Evolutionary conservation across 64 coral and sea anemone genomes (phyloP).

Genomic region (Exaiptasia diaphana): DNA sequence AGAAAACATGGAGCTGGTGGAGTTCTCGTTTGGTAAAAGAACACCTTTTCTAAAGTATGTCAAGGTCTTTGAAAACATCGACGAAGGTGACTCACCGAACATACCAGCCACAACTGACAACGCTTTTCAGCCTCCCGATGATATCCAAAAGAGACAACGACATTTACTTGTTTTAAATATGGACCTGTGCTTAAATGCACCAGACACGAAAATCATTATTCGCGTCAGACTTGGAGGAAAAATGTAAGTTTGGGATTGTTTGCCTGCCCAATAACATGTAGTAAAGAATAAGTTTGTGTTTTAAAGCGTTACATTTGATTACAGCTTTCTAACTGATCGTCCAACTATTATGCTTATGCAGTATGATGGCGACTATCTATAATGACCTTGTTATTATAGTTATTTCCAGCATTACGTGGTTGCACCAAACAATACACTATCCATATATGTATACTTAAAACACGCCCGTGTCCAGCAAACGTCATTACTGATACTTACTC

Average conservation of each 20-base stretch:
- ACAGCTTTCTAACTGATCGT: neutral
- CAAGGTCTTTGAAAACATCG: constrained; percentile 87
- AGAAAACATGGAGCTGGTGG: constrained; percentile 87
- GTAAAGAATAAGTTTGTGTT: neutral
- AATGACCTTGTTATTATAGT: no score
- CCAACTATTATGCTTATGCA: no score
- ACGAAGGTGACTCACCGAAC: constrained; percentile 71
- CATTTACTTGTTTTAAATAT: constrained; percentile 84
- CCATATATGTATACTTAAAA: no score
- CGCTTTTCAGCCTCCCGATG: constrained; percentile 48
- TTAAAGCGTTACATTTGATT: neutral
- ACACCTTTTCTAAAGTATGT: constrained; percentile 88
- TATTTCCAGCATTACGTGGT: no score
- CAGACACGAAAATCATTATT: constrained; percentile 79
- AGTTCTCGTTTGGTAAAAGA: constrained; percentile 83
- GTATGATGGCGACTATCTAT: no score
- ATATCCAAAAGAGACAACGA: constrained; percentile 65
- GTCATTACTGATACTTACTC: no score
- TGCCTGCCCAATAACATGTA: neutral
- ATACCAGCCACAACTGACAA: constrained; percentile 60
- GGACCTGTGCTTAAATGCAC: constrained; percentile 82
- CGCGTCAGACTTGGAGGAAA: constrained; percentile 79
- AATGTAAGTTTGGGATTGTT: constrained; percentile 87
- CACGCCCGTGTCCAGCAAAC: no score
- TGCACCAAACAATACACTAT: no score